Evolutionary conservation across 2,113 vertebrate species (phyloP).

Genomic region (Kryptolebias marmoratus): DNA sequence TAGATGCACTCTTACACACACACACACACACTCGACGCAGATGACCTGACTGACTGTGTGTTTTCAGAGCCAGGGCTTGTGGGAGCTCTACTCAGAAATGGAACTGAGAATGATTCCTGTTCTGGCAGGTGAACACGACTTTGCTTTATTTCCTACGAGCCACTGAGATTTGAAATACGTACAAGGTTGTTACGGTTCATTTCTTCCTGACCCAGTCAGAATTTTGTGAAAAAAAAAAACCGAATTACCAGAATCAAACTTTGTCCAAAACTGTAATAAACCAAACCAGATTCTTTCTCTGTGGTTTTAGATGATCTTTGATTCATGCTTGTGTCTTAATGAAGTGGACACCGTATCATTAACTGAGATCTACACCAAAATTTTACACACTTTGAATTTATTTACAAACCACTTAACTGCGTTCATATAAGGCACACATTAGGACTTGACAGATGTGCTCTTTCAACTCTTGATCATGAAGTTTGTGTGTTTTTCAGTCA

Average conservation of each 20-base stretch:
- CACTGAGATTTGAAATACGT: not conserved
- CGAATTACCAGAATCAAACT: not conserved
- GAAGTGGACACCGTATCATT: not conserved
- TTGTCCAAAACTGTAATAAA: not conserved
- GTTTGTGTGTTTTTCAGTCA: conserved; percentile 77
- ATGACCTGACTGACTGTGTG: conserved; percentile 10
- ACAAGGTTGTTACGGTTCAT: not conserved
- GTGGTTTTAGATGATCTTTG: no score
- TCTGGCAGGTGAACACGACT: conserved; percentile 85
- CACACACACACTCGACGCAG: not conserved
- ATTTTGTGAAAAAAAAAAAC: not conserved
- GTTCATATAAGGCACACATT: not conserved
- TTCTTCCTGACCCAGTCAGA: not conserved
- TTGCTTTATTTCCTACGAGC: not conserved
- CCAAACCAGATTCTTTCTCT: not conserved
- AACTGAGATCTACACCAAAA: not conserved
- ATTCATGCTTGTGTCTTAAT: no score
- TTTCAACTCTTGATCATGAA: not conserved
- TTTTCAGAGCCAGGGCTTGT: conserved; percentile 83
- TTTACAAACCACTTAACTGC: not conserved
- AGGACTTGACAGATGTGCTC: not conserved
- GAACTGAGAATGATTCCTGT: conserved; percentile 90
- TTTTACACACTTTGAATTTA: not conserved
- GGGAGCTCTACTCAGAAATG: conserved; percentile 86
- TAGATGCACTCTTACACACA: no score